Base-by-base conservation (phyloP, 2,113 vertebrate species). In the Pelodiscus sinensis region DNA sequence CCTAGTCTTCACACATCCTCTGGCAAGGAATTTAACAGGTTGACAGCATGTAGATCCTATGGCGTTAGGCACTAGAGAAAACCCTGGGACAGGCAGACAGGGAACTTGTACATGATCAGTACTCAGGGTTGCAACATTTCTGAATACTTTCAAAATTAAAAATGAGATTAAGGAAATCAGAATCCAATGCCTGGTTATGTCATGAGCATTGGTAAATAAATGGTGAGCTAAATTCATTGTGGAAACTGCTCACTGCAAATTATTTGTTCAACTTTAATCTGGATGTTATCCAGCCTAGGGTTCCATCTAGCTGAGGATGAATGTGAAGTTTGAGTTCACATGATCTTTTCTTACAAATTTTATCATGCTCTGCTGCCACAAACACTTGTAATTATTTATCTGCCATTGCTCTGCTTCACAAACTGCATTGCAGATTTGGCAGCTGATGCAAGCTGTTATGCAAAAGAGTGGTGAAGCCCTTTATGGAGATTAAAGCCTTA, bases 401-500 rank as follows among this genome's bases (percentile, higher is more conserved):
- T 85, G 58, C 54, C 79, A 51, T 31, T 75, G 52, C 55, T 82
- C 11, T 89, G 52, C 90, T 84, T 71, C 80, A 31, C 0, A 0
- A 50, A 60, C 57, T 62, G 1, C 5, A 15, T 35, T 93, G 35
- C 81, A 77, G n/a, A 82, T 65, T 52, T 0, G 0, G 27, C 82
- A n/a, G 55, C 1, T 75, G 80, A 58, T 71, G 71, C 8, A 12
- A 90, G 56, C 52, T 62, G n/a, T 80, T 38, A 79, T 65, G 73
- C 24, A 22, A 27, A 94, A 94, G 73, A 71, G 57, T 88, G 58
- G 79, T 79, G 44, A 85, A 85, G 8, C 79, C 55, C 78, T 93
- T 85, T 82, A 81, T 92, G 73, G 44, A 90, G 56, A 57, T 35
- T 79, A 95, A 96, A 27, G 84, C 79, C 25, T 94, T 93, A 81